Evolutionary conservation across 2,797 vertebrate species (phyloP).

Genomic region (Bradypodion pumilum): DNA sequence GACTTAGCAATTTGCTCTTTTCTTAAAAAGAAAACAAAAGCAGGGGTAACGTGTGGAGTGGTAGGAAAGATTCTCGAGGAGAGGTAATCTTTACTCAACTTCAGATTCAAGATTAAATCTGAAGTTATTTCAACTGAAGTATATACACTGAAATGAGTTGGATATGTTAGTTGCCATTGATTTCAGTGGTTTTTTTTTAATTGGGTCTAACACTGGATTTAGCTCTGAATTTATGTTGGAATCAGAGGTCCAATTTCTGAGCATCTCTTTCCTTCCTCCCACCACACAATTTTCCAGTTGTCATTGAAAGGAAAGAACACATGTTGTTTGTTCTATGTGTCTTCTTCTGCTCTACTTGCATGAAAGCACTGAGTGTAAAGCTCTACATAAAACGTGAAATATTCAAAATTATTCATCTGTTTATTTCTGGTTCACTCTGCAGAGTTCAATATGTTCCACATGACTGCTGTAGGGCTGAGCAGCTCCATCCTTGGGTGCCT

Average conservation of each 20-base stretch:
- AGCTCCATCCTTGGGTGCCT: constrained; percentile 96
- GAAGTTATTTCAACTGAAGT: no score
- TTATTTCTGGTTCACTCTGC: constrained; percentile 16
- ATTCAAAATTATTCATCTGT: not conserved
- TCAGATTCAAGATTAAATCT: not conserved
- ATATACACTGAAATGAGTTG: no score
- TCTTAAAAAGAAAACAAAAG: not conserved
- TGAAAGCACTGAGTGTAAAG: not conserved
- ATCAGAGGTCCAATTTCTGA: no score
- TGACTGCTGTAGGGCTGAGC: constrained; percentile 95
- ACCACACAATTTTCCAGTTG: no score
- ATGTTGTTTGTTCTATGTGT: not conserved
- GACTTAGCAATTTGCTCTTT: not conserved
- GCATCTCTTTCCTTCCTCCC: no score
- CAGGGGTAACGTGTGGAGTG: no score
- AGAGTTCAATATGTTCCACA: constrained; percentile 98
- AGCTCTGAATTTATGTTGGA: no score
- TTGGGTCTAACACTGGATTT: no score
- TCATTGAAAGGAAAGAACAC: not conserved
- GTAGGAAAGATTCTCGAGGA: not conserved
- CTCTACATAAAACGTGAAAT: not conserved
- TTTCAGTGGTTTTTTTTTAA: no score
- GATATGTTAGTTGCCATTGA: no score
- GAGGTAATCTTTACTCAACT: not conserved
- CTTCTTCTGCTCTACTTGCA: not conserved